Conservation (phyloP, 2,797 vertebrate genomes). For the Macrochelys suwanniensis region DNA sequence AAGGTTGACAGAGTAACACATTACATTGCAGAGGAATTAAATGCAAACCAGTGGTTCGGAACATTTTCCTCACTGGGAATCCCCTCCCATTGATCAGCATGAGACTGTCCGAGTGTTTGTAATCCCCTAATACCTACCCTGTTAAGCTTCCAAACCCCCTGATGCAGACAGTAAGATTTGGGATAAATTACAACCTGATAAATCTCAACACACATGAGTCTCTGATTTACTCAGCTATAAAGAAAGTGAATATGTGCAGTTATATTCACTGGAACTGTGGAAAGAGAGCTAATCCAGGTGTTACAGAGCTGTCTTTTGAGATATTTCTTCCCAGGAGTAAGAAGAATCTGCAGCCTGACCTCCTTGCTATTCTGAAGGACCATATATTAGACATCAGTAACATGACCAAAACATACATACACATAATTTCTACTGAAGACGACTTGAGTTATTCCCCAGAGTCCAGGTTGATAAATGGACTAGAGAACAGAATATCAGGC, state of each 20-base stretch:
- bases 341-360: neutral
- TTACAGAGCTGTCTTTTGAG: neutral
- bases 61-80: neutral
- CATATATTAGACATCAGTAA: neutral
- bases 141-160: neutral
- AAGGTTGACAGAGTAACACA: conserved; percentile 44
- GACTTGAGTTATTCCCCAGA: conserved; percentile 34
- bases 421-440: neutral
- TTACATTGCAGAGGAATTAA: conserved; percentile 52
- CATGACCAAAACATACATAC: conserved; percentile 44
- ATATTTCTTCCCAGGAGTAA: neutral
- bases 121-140: neutral
- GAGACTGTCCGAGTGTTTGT: neutral
- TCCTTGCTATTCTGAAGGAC: conserved; percentile 54
- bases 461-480: conserved; percentile 1
- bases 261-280: neutral
- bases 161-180: neutral
- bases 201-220: neutral
- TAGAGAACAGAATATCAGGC: neutral
- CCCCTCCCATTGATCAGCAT: neutral
- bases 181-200: neutral
- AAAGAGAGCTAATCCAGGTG: neutral
- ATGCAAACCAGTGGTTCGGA: neutral
- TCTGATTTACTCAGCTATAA: fast-evolving
- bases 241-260: neutral